A percentile compares a stretch with the other conserved stretches of the same genome.
Evolutionary conservation across 2,797 vertebrate species (phyloP).

Genomic region (Neomorphus geoffroyi): DNA sequence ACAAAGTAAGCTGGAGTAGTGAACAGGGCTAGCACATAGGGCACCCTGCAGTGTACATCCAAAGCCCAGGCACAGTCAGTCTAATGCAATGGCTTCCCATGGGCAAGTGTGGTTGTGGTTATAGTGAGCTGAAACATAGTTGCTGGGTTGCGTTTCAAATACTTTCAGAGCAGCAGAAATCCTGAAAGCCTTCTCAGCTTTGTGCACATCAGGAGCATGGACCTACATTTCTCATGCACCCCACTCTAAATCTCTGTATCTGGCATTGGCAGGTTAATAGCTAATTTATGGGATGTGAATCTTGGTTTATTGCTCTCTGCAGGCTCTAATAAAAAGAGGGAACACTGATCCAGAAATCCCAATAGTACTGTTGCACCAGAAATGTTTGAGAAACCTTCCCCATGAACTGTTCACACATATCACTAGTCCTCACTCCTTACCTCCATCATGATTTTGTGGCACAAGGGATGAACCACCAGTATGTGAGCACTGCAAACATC

Average conservation of each 20-base stretch:
- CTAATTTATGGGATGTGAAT: not conserved
- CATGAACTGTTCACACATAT: not conserved
- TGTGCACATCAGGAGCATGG: not conserved
- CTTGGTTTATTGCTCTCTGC: not conserved
- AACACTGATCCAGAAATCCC: not conserved
- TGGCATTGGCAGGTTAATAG: not conserved
- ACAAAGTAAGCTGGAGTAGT: not conserved
- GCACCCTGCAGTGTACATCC: not conserved
- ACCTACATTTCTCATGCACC: not conserved
- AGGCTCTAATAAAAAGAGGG: not conserved
- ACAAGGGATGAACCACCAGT: not conserved
- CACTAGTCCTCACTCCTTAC: slow-evolving; percentile 16
- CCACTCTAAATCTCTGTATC: accelerated
- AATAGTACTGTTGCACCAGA: not conserved
- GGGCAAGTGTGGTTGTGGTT: not conserved
- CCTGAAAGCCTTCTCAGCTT: not conserved
- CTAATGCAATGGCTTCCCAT: not conserved
- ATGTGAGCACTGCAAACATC: not conserved
- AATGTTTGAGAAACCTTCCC: not conserved
- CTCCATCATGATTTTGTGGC: slow-evolving; percentile 7
- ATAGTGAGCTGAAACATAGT: not conserved
- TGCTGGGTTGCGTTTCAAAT: not conserved
- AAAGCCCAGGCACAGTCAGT: not conserved
- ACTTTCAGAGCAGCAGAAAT: not conserved
- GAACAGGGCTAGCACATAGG: accelerated